Evolutionary conservation across 2,888 invertebrate species (phyloP).

Genomic region (Tuberolachnus salignus): DNA sequence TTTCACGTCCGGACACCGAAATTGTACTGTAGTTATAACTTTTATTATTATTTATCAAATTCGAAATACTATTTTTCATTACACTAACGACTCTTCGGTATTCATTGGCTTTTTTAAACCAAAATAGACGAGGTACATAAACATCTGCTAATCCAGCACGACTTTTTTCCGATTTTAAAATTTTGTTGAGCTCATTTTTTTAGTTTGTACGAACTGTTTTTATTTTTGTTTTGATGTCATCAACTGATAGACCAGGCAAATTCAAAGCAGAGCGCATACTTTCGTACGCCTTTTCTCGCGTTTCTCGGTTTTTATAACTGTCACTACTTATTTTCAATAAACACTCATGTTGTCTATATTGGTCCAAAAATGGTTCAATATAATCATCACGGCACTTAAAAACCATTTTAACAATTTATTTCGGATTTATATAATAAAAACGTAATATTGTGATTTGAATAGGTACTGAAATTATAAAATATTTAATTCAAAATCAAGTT

Average conservation of each 20-base stretch:
- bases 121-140: conserved; percentile 20
- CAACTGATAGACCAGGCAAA: background rate
- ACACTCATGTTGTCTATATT: conserved; percentile 12
- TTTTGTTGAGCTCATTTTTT: conserved; percentile 15
- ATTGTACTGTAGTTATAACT: conserved; percentile 2
- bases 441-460: background rate
- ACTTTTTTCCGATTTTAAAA: conserved; percentile 9
- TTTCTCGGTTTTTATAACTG: background rate
- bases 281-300: conserved; percentile 1
- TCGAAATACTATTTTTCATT: conserved; percentile 25
- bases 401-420: background rate
- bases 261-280: background rate
- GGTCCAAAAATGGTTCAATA: conserved; percentile 19
- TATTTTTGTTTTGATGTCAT: conserved; percentile 1
- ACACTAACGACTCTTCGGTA: conserved; percentile 23
- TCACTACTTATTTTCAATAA: background rate
- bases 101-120: conserved; percentile 21
- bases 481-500: background rate
- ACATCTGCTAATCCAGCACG: conserved; percentile 25
- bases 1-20: too few species aligned
- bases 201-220: conserved; percentile 16
- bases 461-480: background rate
- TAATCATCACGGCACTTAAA: background rate
- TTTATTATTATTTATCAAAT: conserved; percentile 12
- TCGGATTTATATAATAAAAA: background rate